Conservation (phyloP, 1,140 invertebrate genomes). For the Drosophila willistoni region DNA sequence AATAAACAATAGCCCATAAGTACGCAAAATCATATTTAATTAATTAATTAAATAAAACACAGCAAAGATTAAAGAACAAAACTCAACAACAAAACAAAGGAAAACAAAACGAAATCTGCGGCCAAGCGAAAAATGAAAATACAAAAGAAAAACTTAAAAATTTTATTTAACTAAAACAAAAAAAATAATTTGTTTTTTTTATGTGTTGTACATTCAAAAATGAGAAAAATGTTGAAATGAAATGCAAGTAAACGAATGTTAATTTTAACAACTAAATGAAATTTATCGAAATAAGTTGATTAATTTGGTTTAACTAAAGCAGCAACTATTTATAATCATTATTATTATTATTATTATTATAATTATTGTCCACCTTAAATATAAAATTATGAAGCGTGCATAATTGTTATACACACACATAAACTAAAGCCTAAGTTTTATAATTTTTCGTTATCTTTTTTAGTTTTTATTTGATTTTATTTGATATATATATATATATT, state of each 20-base stretch:
- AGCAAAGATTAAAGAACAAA: constrained; percentile 31
- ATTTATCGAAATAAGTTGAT: constrained; percentile 23
- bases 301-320: constrained; percentile 51
- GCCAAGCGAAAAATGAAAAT: not conserved
- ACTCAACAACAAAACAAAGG: constrained; percentile 31
- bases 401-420: constrained; percentile 77
- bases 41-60: constrained; percentile 36
- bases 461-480: constrained; percentile 79
- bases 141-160: not conserved
- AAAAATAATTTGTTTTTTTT: not conserved
- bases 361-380: constrained; percentile 47
- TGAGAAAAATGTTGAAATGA: not conserved
- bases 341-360: constrained; percentile 8
- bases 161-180: not conserved
- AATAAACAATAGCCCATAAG: constrained; percentile 80
- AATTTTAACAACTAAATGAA: constrained; percentile 21
- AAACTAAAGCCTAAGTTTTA: constrained; percentile 69
- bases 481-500: constrained; percentile 61
- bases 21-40: constrained; percentile 64
- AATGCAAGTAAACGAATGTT: not conserved
- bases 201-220: not conserved
- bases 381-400: constrained; percentile 57
- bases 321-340: constrained; percentile 13
- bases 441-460: constrained; percentile 77
- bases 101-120: constrained; percentile 25